Evolutionary conservation across 1,140 invertebrate genomes (phyloP).

Genomic region (Probaryconus sp.): DNA sequence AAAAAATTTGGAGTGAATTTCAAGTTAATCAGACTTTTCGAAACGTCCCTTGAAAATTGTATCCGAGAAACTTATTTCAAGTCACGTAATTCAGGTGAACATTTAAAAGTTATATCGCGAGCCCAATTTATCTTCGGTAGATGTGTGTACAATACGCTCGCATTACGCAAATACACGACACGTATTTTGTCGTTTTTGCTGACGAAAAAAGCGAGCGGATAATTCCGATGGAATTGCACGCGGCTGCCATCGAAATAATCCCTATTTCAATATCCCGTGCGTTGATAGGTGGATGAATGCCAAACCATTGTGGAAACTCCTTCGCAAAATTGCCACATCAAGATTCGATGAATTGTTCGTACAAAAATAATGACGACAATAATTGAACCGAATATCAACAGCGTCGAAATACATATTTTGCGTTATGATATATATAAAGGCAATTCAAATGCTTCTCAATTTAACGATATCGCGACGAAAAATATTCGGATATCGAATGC

Average conservation of each 20-base stretch:
- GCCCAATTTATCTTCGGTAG: slow-evolving; percentile 1
- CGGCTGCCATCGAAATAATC: slow-evolving; percentile 43
- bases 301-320: slow-evolving; percentile 38
- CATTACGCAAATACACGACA: slow-evolving; percentile 41
- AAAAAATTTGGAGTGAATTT: no score
- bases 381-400: slow-evolving; percentile 4
- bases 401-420: neutral
- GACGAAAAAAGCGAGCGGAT: slow-evolving; percentile 34
- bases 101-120: slow-evolving; percentile 18
- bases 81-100: slow-evolving; percentile 2
- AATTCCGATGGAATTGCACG: slow-evolving; percentile 49
- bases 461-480: no score
- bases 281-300: slow-evolving; percentile 38
- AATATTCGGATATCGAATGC: no score
- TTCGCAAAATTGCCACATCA: slow-evolving; percentile 37
- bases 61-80: no score
- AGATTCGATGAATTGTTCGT: slow-evolving; percentile 2
- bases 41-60: slow-evolving; percentile 1
- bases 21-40: no score
- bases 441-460: no score
- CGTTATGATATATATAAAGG: no score
- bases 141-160: slow-evolving; percentile 11
- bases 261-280: slow-evolving; percentile 37
- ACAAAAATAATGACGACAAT: slow-evolving; percentile 21
- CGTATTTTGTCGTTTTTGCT: slow-evolving; percentile 36